A percentile compares a stretch with the other conserved stretches of the same genome.
Evolutionary conservation across 1,140 invertebrate genomes (phyloP).

Genomic region (Drosophila nasuta): DNA sequence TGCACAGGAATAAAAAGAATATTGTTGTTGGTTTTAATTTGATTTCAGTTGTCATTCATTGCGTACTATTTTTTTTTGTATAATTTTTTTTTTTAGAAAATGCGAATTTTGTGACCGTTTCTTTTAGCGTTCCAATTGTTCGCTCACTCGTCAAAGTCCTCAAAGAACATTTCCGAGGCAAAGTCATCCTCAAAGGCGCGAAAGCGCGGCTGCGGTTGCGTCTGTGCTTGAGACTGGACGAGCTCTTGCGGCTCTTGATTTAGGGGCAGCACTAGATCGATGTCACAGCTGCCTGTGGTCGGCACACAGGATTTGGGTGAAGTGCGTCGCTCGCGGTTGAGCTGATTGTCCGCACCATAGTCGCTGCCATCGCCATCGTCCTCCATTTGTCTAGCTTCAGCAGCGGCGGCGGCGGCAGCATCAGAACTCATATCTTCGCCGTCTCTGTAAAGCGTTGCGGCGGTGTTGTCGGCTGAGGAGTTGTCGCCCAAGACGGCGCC

Average conservation of each 20-base stretch:
- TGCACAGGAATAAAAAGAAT: no score
- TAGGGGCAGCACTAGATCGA: background rate
- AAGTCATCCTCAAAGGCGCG: slow-evolving; percentile 58
- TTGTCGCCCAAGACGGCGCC: slow-evolving; percentile 41
- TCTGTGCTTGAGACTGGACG: background rate
- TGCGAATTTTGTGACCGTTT: slow-evolving; percentile 1
- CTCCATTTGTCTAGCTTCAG: background rate
- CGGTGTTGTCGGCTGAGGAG: background rate
- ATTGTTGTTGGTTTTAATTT: no score
- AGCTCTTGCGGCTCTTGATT: background rate
- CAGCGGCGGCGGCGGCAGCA: background rate
- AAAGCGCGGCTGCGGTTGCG: slow-evolving; percentile 13
- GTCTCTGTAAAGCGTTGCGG: background rate
- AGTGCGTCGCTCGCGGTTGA: slow-evolving; percentile 38
- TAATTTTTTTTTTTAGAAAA: background rate
- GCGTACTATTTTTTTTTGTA: background rate
- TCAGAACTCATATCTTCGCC: background rate
- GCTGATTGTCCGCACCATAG: slow-evolving; percentile 12
- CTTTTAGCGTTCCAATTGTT: background rate
- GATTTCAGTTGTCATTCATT: no score
- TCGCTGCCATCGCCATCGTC: slow-evolving; percentile 24
- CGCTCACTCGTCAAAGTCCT: slow-evolving; percentile 31
- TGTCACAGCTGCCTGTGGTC: background rate
- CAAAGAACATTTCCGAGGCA: slow-evolving; percentile 58
- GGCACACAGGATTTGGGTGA: slow-evolving; percentile 52